These are phyloP conservation scores for Diaphora mendica DNA, from an alignment of 2,888 invertebrate genomes.

Conservation along the genomic window DNA sequence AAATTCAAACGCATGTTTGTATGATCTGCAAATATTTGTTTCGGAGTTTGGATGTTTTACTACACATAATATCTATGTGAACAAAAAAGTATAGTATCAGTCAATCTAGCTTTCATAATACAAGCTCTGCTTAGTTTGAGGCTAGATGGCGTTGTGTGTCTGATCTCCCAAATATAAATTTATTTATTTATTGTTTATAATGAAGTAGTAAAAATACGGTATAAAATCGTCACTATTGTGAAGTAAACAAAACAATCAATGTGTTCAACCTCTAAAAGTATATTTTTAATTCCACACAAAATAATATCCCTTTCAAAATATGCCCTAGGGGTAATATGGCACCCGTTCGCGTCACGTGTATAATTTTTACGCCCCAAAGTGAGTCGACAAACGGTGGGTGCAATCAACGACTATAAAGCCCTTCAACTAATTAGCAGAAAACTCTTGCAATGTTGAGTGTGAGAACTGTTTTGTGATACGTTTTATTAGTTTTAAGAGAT, in stretches of 20 bases:
- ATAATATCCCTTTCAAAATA: constrained; percentile 15
- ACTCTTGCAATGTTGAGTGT: constrained; percentile 66
- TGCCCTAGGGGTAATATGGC: constrained; percentile 29
- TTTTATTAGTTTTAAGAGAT: background rate
- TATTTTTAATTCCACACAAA: constrained; percentile 14
- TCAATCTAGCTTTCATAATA: no score
- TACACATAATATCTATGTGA: background rate
- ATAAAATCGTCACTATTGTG: background rate
- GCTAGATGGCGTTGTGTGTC: no score
- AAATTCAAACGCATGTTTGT: background rate
- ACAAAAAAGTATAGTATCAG: background rate
- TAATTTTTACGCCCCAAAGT: constrained; percentile 56
- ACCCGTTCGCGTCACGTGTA: constrained; percentile 43
- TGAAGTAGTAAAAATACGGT: background rate
- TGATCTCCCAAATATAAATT: no score
- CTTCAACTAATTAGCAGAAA: constrained; percentile 75
- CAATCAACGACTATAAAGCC: constrained; percentile 76
- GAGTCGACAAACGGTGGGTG: constrained; percentile 49
- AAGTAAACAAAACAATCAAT: constrained; percentile 2
- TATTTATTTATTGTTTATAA: no score
- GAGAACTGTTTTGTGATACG: constrained; percentile 57
- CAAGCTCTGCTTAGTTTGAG: no score
- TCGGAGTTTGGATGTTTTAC: no score
- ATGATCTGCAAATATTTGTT: no score
- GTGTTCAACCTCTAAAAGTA: constrained; percentile 4